phyloP scores from a whole-genome alignment of 2,797 vertebrate species.

The Leptoclinus maculatus region DNA sequence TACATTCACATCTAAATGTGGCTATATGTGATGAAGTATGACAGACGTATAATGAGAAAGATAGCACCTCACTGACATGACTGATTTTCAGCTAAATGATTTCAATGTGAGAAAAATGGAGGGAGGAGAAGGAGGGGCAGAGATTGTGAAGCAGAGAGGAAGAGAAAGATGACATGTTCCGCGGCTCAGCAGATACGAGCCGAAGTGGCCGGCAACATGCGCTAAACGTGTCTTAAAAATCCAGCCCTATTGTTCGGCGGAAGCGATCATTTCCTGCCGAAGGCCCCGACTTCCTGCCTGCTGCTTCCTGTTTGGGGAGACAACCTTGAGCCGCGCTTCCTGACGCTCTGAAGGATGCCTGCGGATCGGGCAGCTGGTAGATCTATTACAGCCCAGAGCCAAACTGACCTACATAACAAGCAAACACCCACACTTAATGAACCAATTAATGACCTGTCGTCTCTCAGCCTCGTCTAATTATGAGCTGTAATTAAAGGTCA shows the following conservation, averaged over 20 bases:
- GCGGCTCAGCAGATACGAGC: constrained; percentile 47
- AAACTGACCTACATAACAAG: constrained; percentile 62
- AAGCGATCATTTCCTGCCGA: constrained; percentile 76
- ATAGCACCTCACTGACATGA: constrained; percentile 70
- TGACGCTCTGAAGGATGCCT: constrained; percentile 62
- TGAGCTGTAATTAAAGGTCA: constrained; percentile 76
- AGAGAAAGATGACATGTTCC: constrained; percentile 42
- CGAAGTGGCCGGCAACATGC: constrained; percentile 42
- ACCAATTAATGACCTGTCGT: constrained; percentile 76
- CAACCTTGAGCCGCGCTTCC: constrained; percentile 80
- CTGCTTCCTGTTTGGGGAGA: constrained; percentile 84
- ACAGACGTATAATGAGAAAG: constrained; percentile 76
- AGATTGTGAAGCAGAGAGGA: constrained; percentile 20
- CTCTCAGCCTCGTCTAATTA: constrained; percentile 68
- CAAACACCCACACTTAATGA: constrained; percentile 72
- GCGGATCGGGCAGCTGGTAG: constrained; percentile 57
- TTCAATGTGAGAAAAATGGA: constrained; percentile 62
- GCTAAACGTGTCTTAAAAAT: constrained; percentile 62
- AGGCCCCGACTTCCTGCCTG: constrained; percentile 75
- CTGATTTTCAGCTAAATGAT: constrained; percentile 61
- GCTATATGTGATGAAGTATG: constrained; percentile 62
- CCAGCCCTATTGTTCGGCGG: constrained; percentile 77
- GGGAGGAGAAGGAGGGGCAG: not conserved
- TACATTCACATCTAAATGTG: constrained; percentile 71
- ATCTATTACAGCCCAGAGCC: constrained; percentile 56